These are phyloP conservation scores for Drosophila borborema DNA, from an alignment of 2,888 invertebrate genomes.

Conservation along the genomic window DNA sequence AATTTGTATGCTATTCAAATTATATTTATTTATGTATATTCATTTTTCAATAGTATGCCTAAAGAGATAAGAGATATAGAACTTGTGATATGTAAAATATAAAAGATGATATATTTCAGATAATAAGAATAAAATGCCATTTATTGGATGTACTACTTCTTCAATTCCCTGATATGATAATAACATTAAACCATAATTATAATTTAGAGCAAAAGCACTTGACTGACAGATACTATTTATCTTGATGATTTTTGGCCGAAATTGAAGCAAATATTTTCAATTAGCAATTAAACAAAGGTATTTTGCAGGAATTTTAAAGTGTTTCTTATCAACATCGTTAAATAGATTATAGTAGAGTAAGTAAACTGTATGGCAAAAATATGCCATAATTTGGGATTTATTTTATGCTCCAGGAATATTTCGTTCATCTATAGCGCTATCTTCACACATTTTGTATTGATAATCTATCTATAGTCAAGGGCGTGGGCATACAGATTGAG, in stretches of 20 bases:
- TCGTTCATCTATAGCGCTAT: not conserved
- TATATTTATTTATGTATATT: not conserved
- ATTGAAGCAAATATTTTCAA: not conserved
- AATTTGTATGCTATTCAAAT: too few species aligned
- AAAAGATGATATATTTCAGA: not conserved
- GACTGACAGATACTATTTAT: not conserved
- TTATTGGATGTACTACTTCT: not conserved
- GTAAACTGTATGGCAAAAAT: not conserved
- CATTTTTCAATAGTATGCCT: too few species aligned
- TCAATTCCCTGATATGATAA: not conserved
- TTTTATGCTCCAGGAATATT: not conserved
- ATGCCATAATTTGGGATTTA: not conserved
- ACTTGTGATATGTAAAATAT: too few species aligned
- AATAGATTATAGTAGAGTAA: not conserved
- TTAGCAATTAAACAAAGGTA: too few species aligned
- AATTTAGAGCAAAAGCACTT: not conserved
- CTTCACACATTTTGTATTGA: slow-evolving; percentile 4
- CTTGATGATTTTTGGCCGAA: not conserved
- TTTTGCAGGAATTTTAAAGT: not conserved
- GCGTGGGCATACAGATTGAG: slow-evolving; percentile 26
- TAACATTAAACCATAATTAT: not conserved
- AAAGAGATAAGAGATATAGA: too few species aligned
- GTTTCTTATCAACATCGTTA: not conserved
- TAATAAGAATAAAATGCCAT: not conserved
- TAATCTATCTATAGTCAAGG: slow-evolving; percentile 28